Percentiles rank a stretch among this genome's conserved stretches.
Conservation (phyloP, 1,140 invertebrate genomes). For the Drosophila navojoa region DNA sequence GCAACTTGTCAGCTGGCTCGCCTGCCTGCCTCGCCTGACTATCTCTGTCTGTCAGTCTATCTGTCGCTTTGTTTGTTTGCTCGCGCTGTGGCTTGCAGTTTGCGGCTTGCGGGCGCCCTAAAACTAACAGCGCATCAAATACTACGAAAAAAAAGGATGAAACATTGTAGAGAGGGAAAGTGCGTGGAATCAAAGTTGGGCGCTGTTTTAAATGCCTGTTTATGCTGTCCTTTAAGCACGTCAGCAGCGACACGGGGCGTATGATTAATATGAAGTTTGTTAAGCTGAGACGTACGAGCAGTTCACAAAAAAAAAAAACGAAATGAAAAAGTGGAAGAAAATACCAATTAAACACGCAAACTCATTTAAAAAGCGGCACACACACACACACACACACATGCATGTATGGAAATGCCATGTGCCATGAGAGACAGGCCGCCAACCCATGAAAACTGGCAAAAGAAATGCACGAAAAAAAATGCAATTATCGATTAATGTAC, state of each 20-base stretch:
- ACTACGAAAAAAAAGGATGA: background rate
- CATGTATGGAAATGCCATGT: constrained; percentile 73
- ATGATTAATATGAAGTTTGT: constrained; percentile 71
- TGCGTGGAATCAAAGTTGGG: constrained; percentile 68
- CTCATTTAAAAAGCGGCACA: constrained; percentile 55
- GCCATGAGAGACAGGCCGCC: constrained; percentile 65
- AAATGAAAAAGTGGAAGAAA: constrained; percentile 22
- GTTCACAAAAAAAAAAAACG: constrained; percentile 7
- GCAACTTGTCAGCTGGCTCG: constrained; percentile 34
- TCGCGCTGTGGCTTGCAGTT: constrained; percentile 58
- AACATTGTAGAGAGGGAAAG: constrained; percentile 36
- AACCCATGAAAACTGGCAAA: constrained; percentile 79
- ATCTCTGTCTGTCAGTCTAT: constrained; percentile 29
- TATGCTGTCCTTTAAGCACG: constrained; percentile 17
- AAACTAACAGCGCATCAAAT: constrained; percentile 70
- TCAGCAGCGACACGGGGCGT: constrained; percentile 33
- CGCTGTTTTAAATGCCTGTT: constrained; percentile 48
- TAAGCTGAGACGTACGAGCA: constrained; percentile 13
- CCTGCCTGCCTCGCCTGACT: background rate
- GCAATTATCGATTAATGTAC: constrained; percentile 82
- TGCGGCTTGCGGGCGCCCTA: constrained; percentile 59
- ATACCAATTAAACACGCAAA: constrained; percentile 76
- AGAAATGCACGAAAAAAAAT: constrained; percentile 77
- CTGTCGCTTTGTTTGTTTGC: constrained; percentile 51
- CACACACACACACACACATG: constrained; percentile 35